Evolutionary conservation across 2,888 invertebrate genomes (phyloP).

Genomic region (Nomada ruficornis): DNA sequence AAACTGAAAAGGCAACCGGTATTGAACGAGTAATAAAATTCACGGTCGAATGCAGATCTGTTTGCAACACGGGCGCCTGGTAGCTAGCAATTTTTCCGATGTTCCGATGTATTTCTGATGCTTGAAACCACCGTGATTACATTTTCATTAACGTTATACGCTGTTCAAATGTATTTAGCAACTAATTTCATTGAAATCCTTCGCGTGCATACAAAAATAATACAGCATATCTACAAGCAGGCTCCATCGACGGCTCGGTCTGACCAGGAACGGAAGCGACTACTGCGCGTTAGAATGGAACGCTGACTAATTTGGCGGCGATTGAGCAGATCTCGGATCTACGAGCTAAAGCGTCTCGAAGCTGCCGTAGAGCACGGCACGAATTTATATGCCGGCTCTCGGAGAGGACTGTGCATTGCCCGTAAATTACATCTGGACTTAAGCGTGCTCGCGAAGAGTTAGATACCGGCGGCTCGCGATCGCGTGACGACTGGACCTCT

Average conservation of each 20-base stretch:
- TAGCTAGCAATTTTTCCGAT: slow-evolving; percentile 8
- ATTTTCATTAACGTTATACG: no score
- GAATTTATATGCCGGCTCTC: slow-evolving; percentile 63
- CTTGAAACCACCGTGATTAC: no score
- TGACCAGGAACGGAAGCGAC: slow-evolving; percentile 21
- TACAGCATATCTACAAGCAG: no score
- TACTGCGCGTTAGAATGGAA: slow-evolving; percentile 47
- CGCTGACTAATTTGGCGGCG: slow-evolving; percentile 59
- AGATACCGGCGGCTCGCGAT: slow-evolving; percentile 67
- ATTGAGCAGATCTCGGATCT: slow-evolving; percentile 46
- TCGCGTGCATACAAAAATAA: no score
- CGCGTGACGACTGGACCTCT: slow-evolving; percentile 68
- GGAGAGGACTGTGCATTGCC: slow-evolving; percentile 26
- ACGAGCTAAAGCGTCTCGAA: slow-evolving; percentile 1
- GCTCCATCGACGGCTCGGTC: slow-evolving; percentile 20
- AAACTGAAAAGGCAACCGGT: not conserved
- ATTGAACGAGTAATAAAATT: slow-evolving; percentile 11
- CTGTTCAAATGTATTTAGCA: no score
- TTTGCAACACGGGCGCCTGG: slow-evolving; percentile 6
- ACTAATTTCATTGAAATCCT: no score
- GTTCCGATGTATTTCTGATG: not conserved
- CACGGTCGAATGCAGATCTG: slow-evolving; percentile 8
- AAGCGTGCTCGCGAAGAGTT: slow-evolving; percentile 42
- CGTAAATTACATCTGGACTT: slow-evolving; percentile 60
- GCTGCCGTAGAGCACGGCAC: slow-evolving; percentile 12